Evolutionary conservation across 2,888 invertebrate genomes (phyloP), one percentile per base, ranked within the genome.

Genomic region (Ochropleura plecta): DNA sequence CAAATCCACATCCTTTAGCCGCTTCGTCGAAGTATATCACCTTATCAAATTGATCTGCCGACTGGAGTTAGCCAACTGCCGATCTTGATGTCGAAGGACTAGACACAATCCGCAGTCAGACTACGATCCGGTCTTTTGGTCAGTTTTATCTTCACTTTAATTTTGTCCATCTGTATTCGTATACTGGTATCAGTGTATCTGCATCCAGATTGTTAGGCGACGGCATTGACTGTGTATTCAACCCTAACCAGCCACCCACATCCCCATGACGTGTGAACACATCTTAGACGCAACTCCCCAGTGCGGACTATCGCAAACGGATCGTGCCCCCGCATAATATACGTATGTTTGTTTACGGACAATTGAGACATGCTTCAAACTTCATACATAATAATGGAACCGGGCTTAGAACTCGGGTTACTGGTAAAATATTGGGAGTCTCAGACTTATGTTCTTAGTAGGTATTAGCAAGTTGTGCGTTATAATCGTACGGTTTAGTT

Each of bases 361-460:
- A 86, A 91, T 91, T 89, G 91, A 91, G 90, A 90, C 91, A 90
- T 88, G 88, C 80, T 79, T 88, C 89, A 88, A 88, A 90, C 86
- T 88, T 83, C 87, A 88, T 87, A 89, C 89, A 88, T 89, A 89
- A 88, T 88, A 88, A 88, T 88, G 87, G 82, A 66, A 57, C 86
- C 85, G 73, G 85, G 90, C 90, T 91, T 90, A 89, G 79, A 89
- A 89, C 88, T 84, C 68, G 87, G 89, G 84, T 84, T 86, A 83
- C 79, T 79, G 69, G 70, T 90, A 86, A 90, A 90, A 90, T 91
- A 90, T 90, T 86, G 84, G 80, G 85, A 84, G 83, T 85, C 78
- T 80, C 73, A 74, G 88, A 83, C 87, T 90, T 90, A 90, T 81
- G 81, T 72, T 82, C 88, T 90, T 87, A 89, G 66, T 69, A 30